Base-by-base conservation (phyloP, 2,797 vertebrate genomes). In the Psittacula derbiana region DNA sequence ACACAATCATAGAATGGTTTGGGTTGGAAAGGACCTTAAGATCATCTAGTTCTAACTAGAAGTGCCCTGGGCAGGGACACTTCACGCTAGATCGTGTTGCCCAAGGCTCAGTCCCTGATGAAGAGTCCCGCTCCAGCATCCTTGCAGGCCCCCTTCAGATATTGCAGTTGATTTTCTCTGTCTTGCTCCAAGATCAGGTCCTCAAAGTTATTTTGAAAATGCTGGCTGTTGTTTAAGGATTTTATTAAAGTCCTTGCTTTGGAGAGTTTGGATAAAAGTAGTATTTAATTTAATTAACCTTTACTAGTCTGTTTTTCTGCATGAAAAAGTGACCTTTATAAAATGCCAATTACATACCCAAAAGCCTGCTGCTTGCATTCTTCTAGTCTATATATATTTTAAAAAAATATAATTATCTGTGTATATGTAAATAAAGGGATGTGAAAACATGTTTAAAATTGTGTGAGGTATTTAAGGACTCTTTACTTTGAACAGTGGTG, bases 201-300 rank as follows among this genome's bases (percentile, higher is more conserved):
- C 79, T 96, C 64, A 53, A 88, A 73, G 53, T 84, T 86, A 62
- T 83, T 97, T 86, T 79, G 72, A 88, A 94, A 92, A 33, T 73
- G 10, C 75, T 91, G 64, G 41, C 44, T 93, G 52, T 87, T 96
- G 78, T 86, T 96, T 90, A 96, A 92, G 16, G 28, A 75, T 82
- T 57, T 83, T 90, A 85, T 88, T 94, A 73, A 90, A 86, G 83
- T 66, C 43, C 67, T 92, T 92, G 60, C 76, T 94, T 94, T 93
- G 80, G 74, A 91, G 82, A 90, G 47, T 92, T 72, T 80, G 60
- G 57, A 80, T 94, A 80, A 86, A 92, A 79, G 85, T 62, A 79
- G 79, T 88, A 49, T 88, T 96, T 95, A 92, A 92, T 93, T 95
- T 86, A 96, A 96, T 96, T 95, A 96, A 95, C 87, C 86, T 94